Evolutionary conservation across 2,888 invertebrate species (phyloP).

Genomic region (Tipula vernalis): DNA sequence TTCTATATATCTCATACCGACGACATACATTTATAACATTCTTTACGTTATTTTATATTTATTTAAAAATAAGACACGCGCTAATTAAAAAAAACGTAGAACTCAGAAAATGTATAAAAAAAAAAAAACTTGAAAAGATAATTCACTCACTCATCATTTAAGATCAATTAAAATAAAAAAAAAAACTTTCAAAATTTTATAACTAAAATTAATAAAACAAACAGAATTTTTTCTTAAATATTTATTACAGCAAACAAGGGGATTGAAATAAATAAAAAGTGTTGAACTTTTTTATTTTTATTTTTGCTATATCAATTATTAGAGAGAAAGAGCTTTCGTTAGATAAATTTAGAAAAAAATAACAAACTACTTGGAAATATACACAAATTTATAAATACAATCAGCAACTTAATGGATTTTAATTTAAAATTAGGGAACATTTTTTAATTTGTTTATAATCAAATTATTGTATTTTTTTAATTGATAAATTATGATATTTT

Average conservation of each 20-base stretch:
- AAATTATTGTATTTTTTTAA: neutral
- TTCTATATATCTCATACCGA: neutral
- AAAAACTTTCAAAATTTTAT: neutral
- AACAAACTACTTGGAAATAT: neutral
- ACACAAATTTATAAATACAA: neutral
- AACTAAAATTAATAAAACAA: neutral
- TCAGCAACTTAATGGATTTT: neutral
- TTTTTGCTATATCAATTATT: neutral
- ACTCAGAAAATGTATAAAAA: neutral
- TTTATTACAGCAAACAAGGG: neutral
- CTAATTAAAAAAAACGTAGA: neutral
- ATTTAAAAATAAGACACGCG: neutral
- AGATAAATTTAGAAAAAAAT: neutral
- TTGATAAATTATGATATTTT: neutral
- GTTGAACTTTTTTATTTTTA: neutral
- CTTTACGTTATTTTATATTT: neutral
- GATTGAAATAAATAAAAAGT: neutral
- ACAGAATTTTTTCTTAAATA: neutral
- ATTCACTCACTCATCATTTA: slow-evolving; percentile 4
- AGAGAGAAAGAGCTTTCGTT: neutral
- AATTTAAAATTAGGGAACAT: neutral
- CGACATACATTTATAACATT: too few relatives aligned
- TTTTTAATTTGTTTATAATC: neutral
- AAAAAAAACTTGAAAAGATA: neutral
- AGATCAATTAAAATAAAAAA: neutral